These are phyloP conservation scores for Drosophila gaucha DNA, from an alignment of 2,888 invertebrate genomes.

Conservation along the genomic window DNA sequence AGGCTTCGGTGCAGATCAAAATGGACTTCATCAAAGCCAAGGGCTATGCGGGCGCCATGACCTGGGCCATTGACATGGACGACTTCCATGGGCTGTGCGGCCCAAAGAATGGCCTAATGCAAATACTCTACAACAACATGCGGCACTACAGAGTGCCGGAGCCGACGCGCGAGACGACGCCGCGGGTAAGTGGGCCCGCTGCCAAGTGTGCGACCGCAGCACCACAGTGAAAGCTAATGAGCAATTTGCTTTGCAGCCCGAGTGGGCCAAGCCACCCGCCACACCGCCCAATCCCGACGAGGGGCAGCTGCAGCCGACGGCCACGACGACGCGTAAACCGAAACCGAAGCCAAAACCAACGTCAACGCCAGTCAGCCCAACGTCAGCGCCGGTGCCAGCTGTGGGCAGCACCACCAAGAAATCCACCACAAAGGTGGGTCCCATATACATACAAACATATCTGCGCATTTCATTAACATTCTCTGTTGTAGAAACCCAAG, in stretches of 20 bases:
- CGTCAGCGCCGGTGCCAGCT: conserved; percentile 68
- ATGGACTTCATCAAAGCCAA: conserved; percentile 94
- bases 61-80: conserved; percentile 95
- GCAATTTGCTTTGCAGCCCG: conserved; percentile 86
- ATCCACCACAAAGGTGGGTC: conserved; percentile 65
- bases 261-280: conserved; percentile 92
- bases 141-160: conserved; percentile 89
- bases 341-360: conserved; percentile 75
- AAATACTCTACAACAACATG: conserved; percentile 90
- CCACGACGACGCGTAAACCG: conserved; percentile 77
- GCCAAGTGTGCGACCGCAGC: conserved; percentile 37
- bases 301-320: conserved; percentile 56
- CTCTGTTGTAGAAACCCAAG: conserved; percentile 69
- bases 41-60: conserved; percentile 95
- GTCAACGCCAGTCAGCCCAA: conserved; percentile 53
- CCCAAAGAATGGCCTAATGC: conserved; percentile 90
- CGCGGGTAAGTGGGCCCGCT: conserved; percentile 86
- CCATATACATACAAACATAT: not conserved
- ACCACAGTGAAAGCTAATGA: conserved; percentile 31
- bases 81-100: conserved; percentile 95
- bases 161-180: conserved; percentile 88
- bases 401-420: conserved; percentile 55
- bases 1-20: conserved; percentile 92
- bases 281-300: conserved; percentile 87
- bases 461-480: conserved; percentile 10